Percentiles rank a stretch among this genome's conserved stretches.
These are phyloP conservation scores for Drosophila quadrilineata DNA, from an alignment of 1,140 invertebrate genomes.

Conservation along the genomic window DNA sequence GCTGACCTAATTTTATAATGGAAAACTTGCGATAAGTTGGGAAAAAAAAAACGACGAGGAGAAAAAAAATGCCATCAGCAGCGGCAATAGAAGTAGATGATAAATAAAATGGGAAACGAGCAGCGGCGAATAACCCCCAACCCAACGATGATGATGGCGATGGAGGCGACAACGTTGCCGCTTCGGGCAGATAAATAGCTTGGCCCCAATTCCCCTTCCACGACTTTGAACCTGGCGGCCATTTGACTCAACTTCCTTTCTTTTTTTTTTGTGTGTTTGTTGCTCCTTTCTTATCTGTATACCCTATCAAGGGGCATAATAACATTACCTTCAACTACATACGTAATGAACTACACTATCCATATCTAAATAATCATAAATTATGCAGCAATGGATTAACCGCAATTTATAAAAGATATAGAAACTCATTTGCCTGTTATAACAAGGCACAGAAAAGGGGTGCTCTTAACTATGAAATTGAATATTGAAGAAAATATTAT, in stretches of 20 bases:
- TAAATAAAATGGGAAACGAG: conserved; percentile 13
- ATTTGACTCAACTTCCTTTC: conserved; percentile 6
- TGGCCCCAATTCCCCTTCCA: conserved; percentile 30
- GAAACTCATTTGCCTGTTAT: too few relatives aligned
- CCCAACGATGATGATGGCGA: conserved; percentile 36
- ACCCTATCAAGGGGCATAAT: not conserved
- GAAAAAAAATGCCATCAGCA: too few relatives aligned
- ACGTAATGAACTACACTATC: not conserved
- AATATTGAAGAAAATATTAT: too few relatives aligned
- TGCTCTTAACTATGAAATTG: too few relatives aligned
- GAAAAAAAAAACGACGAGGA: conserved; percentile 38
- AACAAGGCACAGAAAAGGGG: too few relatives aligned
- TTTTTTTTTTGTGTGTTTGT: too few relatives aligned
- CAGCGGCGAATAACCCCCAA: conserved; percentile 31
- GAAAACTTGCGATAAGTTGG: conserved; percentile 77
- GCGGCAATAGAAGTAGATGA: conserved; percentile 4
- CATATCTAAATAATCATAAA: too few relatives aligned
- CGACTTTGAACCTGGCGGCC: conserved; percentile 15
- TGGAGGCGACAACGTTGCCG: conserved; percentile 33
- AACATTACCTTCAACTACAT: not conserved
- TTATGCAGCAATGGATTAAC: too few relatives aligned
- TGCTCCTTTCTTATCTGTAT: not conserved
- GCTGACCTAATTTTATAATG: conserved; percentile 80
- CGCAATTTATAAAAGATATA: too few relatives aligned
- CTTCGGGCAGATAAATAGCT: conserved; percentile 74